These are phyloP conservation scores for Calephelis nemesis DNA, from an alignment of 1,140 invertebrate genomes.

Conservation along the genomic window DNA sequence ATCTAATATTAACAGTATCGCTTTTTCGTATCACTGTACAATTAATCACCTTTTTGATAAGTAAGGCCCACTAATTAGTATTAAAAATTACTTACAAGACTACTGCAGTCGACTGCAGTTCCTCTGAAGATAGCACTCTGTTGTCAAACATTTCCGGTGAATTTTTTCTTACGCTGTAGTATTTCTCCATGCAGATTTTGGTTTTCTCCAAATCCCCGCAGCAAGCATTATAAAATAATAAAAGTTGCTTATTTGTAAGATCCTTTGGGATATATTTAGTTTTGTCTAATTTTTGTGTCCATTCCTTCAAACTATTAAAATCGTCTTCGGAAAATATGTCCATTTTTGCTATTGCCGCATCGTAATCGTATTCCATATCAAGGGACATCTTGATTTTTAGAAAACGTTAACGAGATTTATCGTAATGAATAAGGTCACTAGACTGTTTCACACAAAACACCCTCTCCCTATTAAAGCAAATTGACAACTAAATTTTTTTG, in stretches of 20 bases:
- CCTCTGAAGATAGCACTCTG: conserved; percentile 59
- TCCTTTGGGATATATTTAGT: conserved; percentile 74
- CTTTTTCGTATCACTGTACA: too few relatives aligned
- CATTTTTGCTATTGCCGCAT: conserved; percentile 48
- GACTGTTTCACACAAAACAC: conserved; percentile 26
- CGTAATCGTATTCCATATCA: conserved; percentile 65
- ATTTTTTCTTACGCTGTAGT: conserved; percentile 79
- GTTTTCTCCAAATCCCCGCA: conserved; percentile 78
- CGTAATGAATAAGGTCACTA: conserved; percentile 29
- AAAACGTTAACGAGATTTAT: conserved; percentile 42
- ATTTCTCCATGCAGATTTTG: conserved; percentile 81
- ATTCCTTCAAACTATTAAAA: conserved; percentile 55
- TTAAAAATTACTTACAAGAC: conserved; percentile 67
- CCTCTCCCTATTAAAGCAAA: conserved; percentile 35
- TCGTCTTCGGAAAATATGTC: conserved; percentile 64
- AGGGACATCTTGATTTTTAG: conserved; percentile 51
- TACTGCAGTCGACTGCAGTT: conserved; percentile 58
- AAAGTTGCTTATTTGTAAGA: conserved; percentile 75
- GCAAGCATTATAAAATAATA: conserved; percentile 82
- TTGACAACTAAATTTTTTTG: conserved; percentile 55
- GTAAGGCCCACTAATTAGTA: background rate
- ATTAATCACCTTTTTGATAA: too few relatives aligned
- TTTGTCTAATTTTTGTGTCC: conserved; percentile 66
- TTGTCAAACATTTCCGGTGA: conserved; percentile 81
- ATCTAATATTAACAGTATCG: too few relatives aligned